Percentiles rank a stretch among this genome's conserved stretches.
phyloP scores from a whole-genome alignment of 2,797 vertebrate species.

The Sebastes iracundus region DNA sequence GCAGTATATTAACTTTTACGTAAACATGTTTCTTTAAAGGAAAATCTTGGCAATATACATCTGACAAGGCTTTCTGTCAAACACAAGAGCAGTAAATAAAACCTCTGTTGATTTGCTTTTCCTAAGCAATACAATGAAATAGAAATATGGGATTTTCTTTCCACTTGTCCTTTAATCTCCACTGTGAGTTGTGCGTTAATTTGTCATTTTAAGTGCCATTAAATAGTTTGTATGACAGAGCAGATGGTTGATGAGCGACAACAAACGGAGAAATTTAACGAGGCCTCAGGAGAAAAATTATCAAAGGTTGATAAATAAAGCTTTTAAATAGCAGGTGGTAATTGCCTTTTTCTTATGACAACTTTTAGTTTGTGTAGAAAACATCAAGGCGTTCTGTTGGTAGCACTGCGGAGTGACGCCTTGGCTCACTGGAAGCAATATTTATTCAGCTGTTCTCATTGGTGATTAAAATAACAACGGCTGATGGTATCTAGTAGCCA shows the following conservation, averaged over 20 bases:
- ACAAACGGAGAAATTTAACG: neutral
- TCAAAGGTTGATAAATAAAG: neutral
- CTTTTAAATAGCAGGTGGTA: slow-evolving; percentile 8
- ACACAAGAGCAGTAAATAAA: neutral
- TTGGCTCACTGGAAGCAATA: neutral
- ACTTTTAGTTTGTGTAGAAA: neutral
- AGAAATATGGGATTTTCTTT: neutral
- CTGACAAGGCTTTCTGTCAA: neutral
- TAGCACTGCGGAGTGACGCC: neutral
- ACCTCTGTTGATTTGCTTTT: neutral
- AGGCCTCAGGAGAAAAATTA: neutral
- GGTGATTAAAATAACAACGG: neutral
- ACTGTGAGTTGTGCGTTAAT: neutral
- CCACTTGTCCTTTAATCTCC: neutral
- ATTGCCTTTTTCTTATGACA: neutral
- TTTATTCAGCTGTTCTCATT: slow-evolving; percentile 5
- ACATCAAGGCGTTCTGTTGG: neutral
- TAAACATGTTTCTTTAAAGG: neutral
- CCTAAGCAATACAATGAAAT: neutral
- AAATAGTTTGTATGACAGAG: neutral
- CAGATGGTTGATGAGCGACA: neutral
- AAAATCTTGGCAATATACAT: neutral
- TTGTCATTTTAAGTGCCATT: neutral
- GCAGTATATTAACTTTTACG: neutral
- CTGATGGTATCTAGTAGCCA: neutral